Evolutionary conservation across 1,140 invertebrate species (phyloP), one percentile per base, ranked within the genome.

Genomic region (Gonioctena quinquepunctata): DNA sequence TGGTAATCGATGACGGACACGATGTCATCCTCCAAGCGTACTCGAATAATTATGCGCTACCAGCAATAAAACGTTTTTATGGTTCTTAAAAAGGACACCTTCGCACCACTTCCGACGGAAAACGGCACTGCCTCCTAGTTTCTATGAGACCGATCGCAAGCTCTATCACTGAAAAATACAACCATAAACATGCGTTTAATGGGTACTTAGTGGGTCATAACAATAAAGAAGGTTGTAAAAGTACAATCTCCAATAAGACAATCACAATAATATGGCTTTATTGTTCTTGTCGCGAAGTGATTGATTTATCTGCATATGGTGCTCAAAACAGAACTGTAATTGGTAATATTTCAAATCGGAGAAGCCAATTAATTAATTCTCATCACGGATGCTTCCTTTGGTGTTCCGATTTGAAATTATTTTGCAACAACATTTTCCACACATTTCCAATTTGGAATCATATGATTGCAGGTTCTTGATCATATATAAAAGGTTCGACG

Each of bases 161-260:
- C 63, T 64, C 67, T 22, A 68, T 69, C 61, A 56, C 48, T 60
- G 64, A 25, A 68, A 76, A 74, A 75, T 72, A 68, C 68, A 68
- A 22, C 25, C 74, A 79, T 80, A 79, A 78, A 79, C 73, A 76
- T 68, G 66, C 73, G 63, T 76, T 80, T 80, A 78, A 80, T 80
- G 70, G 76, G 77, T 69, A 76, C 69, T 80, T 80, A 80, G 72
- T 71, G 73, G 76, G 75, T 75, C 72, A 80, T 80, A 80, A 78
- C 76, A 80, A 78, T 80, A 80, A 80, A 80, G 69, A 65, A 74
- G 75, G 68, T 71, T 72, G 72, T 80, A 78, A 80, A 80, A 71
- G 28, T 73, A 42, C 52, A 74, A 59, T 60, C 71, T 66, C 66
- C 71, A 66, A 69, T 72, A 52, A 56, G 54, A 54, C 33, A 42